These are phyloP conservation scores for Lagenorhynchus albirostris DNA, from an alignment of 2,113 vertebrate species.

Conservation along the genomic window DNA sequence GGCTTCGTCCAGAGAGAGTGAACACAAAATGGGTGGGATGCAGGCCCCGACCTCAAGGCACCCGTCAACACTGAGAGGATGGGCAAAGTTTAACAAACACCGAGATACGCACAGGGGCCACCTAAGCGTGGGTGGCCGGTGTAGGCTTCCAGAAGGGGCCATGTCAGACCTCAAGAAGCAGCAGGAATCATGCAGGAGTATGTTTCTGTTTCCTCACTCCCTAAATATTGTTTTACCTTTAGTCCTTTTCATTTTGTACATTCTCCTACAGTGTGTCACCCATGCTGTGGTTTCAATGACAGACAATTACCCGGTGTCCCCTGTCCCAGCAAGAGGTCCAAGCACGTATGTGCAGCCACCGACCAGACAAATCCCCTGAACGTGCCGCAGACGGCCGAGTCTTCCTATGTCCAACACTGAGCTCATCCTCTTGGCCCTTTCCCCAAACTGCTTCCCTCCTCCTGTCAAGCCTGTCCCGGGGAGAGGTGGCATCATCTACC, in stretches of 20 bases:
- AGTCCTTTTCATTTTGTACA: not conserved
- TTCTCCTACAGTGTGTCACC: not conserved
- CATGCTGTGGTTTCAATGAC: not conserved
- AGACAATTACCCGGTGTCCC: not conserved
- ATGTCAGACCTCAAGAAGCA: not conserved
- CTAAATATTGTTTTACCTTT: not conserved
- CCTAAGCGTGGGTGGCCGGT: not conserved
- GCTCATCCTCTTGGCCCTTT: not conserved
- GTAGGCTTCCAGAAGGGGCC: not conserved
- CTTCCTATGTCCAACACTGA: not conserved
- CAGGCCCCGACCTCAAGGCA: not conserved
- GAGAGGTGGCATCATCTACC: not conserved
- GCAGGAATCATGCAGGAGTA: not conserved
- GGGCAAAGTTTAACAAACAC: rapidly evolving
- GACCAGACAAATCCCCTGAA: not conserved
- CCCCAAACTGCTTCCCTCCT: not conserved
- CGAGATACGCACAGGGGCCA: rapidly evolving
- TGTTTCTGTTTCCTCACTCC: not conserved
- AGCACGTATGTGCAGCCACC: not conserved
- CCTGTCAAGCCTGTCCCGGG: not conserved
- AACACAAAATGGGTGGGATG: rapidly evolving
- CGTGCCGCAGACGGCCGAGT: not conserved
- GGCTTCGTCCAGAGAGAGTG: not conserved
- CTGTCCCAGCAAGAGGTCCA: not conserved
- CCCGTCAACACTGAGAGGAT: rapidly evolving